These are phyloP conservation scores for Chaetodon auriga DNA, from an alignment of 2,113 vertebrate species.

Conservation along the genomic window DNA sequence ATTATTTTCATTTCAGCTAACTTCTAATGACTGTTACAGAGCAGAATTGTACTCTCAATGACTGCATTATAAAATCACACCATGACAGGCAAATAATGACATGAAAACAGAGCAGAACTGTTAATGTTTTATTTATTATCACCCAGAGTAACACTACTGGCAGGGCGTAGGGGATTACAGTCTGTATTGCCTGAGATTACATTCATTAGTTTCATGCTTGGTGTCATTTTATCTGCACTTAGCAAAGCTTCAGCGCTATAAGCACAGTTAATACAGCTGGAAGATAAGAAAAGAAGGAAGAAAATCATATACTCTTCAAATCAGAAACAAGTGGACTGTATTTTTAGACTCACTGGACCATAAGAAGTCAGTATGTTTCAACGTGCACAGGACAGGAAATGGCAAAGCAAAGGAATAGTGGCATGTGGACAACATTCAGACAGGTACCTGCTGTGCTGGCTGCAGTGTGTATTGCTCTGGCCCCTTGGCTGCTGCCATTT, in stretches of 20 bases:
- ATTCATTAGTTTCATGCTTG: conserved; percentile 21
- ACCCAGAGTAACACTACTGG: background rate
- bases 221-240: conserved; percentile 34
- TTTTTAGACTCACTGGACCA: conserved; percentile 25
- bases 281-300: background rate
- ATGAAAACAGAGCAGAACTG: conserved; percentile 7
- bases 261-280: conserved; percentile 20
- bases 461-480: conserved; percentile 34
- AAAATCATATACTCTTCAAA: background rate
- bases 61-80: conserved; percentile 14
- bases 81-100: background rate
- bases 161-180: background rate
- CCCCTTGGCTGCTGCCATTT: conserved; percentile 73
- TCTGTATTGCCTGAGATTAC: conserved; percentile 1
- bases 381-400: conserved; percentile 51
- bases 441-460: conserved; percentile 51
- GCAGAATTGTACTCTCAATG: background rate
- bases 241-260: background rate
- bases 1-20: background rate
- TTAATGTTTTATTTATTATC: conserved; percentile 13
- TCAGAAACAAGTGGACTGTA: conserved; percentile 12
- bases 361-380: conserved; percentile 25
- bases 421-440: conserved; percentile 45
- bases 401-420: conserved; percentile 57
- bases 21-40: background rate